Conservation (phyloP, 2,797 vertebrate genomes). For the Rhinoraja longicauda region DNA sequence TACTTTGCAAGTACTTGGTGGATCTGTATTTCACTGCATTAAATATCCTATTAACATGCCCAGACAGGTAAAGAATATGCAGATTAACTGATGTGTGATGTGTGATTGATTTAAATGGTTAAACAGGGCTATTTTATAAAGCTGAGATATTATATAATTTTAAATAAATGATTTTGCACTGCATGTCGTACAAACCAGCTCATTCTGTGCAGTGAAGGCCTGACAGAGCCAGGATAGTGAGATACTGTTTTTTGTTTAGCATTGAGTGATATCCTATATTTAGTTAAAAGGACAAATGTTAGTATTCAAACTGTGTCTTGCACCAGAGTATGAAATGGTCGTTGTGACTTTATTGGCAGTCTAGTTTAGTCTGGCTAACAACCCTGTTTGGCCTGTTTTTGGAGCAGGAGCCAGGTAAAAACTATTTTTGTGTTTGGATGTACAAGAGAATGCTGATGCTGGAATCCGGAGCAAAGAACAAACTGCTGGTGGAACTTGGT, state of each 20-base stretch:
- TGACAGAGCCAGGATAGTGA: neutral
- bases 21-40: neutral
- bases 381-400: neutral
- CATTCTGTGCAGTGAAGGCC: neutral
- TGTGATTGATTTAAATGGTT: neutral
- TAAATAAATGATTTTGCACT: neutral
- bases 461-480: too few species aligned
- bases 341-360: neutral
- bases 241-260: conserved; percentile 8
- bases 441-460: too few species aligned
- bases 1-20: neutral
- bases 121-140: too few species aligned
- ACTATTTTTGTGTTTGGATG: neutral
- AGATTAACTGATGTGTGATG: neutral
- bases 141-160: neutral
- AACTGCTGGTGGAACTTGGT: too few species aligned
- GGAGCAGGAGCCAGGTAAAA: neutral
- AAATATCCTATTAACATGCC: neutral
- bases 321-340: neutral
- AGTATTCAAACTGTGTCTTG: conserved; percentile 2
- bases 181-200: neutral
- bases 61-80: neutral
- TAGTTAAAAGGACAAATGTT: conserved; percentile 31
- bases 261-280: conserved; percentile 15
- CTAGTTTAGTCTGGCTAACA: neutral